Conservation (phyloP, 2,113 vertebrate species). For the Gavialis gangeticus region DNA sequence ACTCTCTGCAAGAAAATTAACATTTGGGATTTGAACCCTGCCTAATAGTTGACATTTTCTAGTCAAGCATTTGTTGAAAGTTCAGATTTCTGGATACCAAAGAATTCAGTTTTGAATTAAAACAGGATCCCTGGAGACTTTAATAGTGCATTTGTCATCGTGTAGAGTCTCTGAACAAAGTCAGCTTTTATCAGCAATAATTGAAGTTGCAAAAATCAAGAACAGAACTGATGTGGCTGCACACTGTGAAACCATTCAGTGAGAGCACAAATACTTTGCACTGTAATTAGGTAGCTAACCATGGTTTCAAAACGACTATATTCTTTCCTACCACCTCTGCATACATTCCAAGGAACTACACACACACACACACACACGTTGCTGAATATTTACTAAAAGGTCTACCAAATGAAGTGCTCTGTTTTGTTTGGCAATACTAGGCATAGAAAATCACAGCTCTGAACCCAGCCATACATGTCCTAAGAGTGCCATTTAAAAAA, state of each 20-base stretch:
- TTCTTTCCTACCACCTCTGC: not conserved
- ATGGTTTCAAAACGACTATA: slow-evolving; percentile 3
- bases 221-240: slow-evolving; percentile 61
- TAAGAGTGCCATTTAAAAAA: slow-evolving; percentile 21
- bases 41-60: slow-evolving; percentile 34
- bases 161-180: slow-evolving; percentile 51
- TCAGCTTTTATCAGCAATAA: slow-evolving; percentile 67
- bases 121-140: slow-evolving; percentile 58
- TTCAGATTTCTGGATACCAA: slow-evolving; percentile 10
- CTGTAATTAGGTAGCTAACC: slow-evolving; percentile 54
- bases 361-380: not conserved
- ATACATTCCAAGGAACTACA: slow-evolving; percentile 1
- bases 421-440: slow-evolving; percentile 35
- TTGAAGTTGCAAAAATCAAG: slow-evolving; percentile 66
- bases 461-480: not conserved
- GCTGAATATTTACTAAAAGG: slow-evolving; percentile 28
- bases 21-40: slow-evolving; percentile 23
- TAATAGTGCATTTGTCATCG: slow-evolving; percentile 53
- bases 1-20: not conserved
- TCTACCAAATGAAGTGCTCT: slow-evolving; percentile 20
- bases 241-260: slow-evolving; percentile 55
- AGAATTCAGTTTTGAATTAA: slow-evolving; percentile 46
- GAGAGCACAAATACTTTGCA: slow-evolving; percentile 37
- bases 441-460: slow-evolving; percentile 49
- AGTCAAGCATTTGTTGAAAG: slow-evolving; percentile 23